Base-by-base conservation (phyloP, 2,888 invertebrate genomes). In the Pasiphila rectangulata region DNA sequence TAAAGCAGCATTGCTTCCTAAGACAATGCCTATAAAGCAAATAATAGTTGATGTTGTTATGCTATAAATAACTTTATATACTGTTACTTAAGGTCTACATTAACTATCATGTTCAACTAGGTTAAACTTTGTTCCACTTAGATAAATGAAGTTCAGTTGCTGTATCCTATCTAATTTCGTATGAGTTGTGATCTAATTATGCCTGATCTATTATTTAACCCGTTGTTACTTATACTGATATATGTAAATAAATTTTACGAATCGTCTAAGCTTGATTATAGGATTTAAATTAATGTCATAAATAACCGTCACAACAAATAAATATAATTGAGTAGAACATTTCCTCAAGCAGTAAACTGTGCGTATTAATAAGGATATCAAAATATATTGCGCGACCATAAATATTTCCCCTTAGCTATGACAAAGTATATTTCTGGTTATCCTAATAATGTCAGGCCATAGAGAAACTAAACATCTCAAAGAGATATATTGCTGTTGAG, bases 1-100 rank as follows among this genome's bases (percentile, higher is more conserved):
- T 52, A 64, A 66, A 67, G 65, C 50, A 57, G 55, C 61, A 69
- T 61, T 66, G 68, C 59, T 68, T 67, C 62, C 51, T 55, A 56
- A 49, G 59, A 40, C 52, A 48, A 51, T 62, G 49, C 42, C 45
- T 59, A 54, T 53, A 59, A 59, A 61, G 56, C 61, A 59, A 61
- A 54, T 57, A 44, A 40, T 36, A 12, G 44, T 20, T 23, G 5
- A 15, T 21, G 13, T 17, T 25, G 30, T 20, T 34, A 15, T 10
- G 30, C n/a, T 45, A 34, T 24, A 38, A 13, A 19, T 21, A 20
- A 30, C 6, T 29, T 24, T 10, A 20, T 9, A 6, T 36, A 3
- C 7, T 37, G 21, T 29, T 35, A 40, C 17, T 24, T 36, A 41
- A 24, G 16, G 10, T 4, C 25, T 37, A n/a, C 12, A 35, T 12